Evolutionary conservation across 2,113 vertebrate species (phyloP), one percentile per base, ranked within the genome.

Genomic region (Mugil cephalus): DNA sequence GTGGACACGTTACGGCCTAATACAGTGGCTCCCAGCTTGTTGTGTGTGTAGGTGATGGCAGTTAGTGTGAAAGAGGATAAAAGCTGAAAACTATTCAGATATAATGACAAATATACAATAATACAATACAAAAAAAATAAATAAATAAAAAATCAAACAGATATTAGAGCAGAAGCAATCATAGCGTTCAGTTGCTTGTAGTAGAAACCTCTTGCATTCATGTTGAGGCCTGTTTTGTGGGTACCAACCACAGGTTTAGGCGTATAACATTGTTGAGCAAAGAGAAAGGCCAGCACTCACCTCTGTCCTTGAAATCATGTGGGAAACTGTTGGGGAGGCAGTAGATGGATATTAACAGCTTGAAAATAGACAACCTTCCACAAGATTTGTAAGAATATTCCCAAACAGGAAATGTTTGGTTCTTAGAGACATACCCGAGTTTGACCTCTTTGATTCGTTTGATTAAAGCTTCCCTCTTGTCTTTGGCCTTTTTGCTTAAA

Each of bases 401-500:
- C 4, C 21, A n/a, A 60, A 36, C 13, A 47, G 21, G 36, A 6
- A 17, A 50, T 21, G 38, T 39, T 14, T 43, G 43, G 18, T 30
- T 4, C 9, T 24, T 8, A 39, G 11, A 13, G 4, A 46, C 54
- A 38, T 85, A 91, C 87, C 77, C 36, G 66, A 88, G 66, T 72
- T 96, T 98, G 69, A 97, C 77, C 67, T 97, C 96, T 86, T 96
- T 96, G 79, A 99, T 95, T 80, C 96, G 94, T 90, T 94, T 97
- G 84, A 97, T 91, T 84, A 98, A 92, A 38, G 53, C 67, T 54
- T 99, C 96, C 47, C 70, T 95, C 88, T 91, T 97, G 67, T 99
- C 97, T 83, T 97, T 99, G 40, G 94, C 94, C 94, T 94, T 98
- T 93, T 97, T 99, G 71, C 96, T 96, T 72, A 99, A 88, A 92